Evolutionary conservation across 2,888 invertebrate genomes (phyloP), one percentile per base, ranked within the genome.

Genomic region (Lepidocyrtoides sp.): DNA sequence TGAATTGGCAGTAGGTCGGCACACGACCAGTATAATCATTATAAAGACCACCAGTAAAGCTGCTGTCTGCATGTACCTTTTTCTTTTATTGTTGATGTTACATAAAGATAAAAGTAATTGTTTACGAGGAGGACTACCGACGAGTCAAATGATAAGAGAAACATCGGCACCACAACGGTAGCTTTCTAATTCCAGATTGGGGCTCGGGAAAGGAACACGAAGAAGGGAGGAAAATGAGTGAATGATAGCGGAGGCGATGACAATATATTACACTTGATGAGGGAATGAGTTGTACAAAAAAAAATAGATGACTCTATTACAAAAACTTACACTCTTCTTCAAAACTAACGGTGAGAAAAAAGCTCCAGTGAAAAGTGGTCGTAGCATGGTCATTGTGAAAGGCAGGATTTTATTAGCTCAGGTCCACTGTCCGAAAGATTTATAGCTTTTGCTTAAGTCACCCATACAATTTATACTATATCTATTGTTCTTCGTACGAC

Each of bases 291-390:
- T n/a, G n/a, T n/a, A n/a, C n/a, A n/a, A n/a, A 63, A 57, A 14
- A 48, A 63, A 36, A 32, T 44, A 69, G 72, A 89, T 89, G 89
- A 89, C 89, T 89, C 82, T 83, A 89, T 89, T 89, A 89, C 83
- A 44, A 36, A 36, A 36, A 44, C 72, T 23, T 8, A 72, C 8
- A 26, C n/a, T 44, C 2, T 69, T 36, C 44, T 44, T 17, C 14
- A 29, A 1, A 51, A 48, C 32, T 0, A 51, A 72, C 41, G 1
- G 14, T 44, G 41, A 72, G 36, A 72, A 20, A 72, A 72, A 72
- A 23, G 29, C 60, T 60, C 2, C 8, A 20, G 17, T n/a, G 54
- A 20, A 20, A 48, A 14, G 12, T 12, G 48, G 48, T 36, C 36
- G 36, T 36, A 14, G 8, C 66, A 14, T 60, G 23, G 23, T 5